phyloP scores from a whole-genome alignment of 2,797 vertebrate species.

The Alca torda region DNA sequence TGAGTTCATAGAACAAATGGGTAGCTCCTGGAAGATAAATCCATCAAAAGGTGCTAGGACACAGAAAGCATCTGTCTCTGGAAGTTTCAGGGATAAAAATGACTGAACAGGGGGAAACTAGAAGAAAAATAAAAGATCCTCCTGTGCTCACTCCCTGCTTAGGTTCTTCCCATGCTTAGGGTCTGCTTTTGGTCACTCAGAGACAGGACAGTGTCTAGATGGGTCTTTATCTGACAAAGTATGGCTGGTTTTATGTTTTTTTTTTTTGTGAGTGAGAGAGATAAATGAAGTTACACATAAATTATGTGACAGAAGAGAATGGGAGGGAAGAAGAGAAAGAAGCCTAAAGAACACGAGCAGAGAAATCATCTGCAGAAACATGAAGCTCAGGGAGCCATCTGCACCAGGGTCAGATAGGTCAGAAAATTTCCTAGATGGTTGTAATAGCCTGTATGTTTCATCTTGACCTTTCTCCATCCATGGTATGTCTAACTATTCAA shows the following conservation, averaged over 20 bases:
- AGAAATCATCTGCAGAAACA: background rate
- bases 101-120: background rate
- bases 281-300: background rate
- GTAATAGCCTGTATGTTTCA: fast-evolving
- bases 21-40: background rate
- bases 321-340: background rate
- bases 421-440: background rate
- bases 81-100: background rate
- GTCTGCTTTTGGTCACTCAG: background rate
- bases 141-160: background rate
- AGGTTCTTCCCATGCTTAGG: background rate
- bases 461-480: background rate
- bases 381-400: fast-evolving
- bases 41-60: background rate
- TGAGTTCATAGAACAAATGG: background rate
- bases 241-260: background rate
- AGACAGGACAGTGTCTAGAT: background rate
- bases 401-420: background rate
- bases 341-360: background rate
- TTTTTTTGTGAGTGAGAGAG: background rate
- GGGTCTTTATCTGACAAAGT: background rate
- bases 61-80: background rate
- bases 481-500: background rate
- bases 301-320: background rate
- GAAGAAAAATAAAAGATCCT: background rate